These are phyloP conservation scores for Callaeas wilsoni DNA, from an alignment of 2,113 vertebrate species.

Conservation along the genomic window DNA sequence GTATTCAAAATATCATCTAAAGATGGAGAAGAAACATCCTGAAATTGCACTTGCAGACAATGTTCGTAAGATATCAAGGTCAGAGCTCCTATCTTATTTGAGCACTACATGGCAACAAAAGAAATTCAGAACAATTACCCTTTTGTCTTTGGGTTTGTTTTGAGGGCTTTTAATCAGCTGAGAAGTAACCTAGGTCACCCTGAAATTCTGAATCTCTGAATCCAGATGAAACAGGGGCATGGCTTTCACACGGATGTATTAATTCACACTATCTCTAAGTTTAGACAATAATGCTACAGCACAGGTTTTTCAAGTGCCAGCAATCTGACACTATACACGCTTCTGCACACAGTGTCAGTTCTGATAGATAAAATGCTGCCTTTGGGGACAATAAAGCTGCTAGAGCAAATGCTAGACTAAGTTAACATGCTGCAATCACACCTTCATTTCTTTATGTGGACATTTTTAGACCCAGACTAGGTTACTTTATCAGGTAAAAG, in stretches of 20 bases:
- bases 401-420: neutral
- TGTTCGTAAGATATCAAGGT: neutral
- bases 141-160: neutral
- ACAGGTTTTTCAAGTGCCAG: neutral
- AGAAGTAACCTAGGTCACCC: neutral
- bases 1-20: neutral
- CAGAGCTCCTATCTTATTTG: neutral
- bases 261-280: neutral
- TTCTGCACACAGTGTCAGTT: neutral
- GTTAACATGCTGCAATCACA: neutral
- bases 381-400: neutral
- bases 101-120: neutral
- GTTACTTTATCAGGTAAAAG: neutral
- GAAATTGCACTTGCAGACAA: neutral
- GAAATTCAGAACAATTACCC: neutral
- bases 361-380: neutral
- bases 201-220: neutral
- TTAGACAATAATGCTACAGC: neutral
- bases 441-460: neutral
- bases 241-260: neutral
- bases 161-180: neutral
- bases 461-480: neutral
- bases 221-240: rapidly evolving
- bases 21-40: neutral
- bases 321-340: neutral